Conservation (phyloP, 1,140 invertebrate species). For the Bombus polaris region DNA sequence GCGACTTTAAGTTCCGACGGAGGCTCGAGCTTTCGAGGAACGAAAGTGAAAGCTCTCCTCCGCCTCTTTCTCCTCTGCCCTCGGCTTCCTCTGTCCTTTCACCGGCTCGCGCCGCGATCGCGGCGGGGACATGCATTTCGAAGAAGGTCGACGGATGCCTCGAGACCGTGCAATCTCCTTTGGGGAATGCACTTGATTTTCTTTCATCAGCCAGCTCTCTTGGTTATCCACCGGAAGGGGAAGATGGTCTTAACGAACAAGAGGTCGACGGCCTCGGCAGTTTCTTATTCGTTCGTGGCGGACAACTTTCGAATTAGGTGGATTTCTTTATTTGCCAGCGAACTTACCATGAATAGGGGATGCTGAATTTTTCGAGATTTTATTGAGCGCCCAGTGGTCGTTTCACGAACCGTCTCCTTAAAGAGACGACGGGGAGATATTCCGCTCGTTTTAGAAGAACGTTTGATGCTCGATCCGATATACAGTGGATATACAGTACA, state of each 20-base stretch:
- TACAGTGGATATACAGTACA: too few species aligned
- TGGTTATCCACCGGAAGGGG: not conserved
- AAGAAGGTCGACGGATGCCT: conserved; percentile 46
- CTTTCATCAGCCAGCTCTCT: not conserved
- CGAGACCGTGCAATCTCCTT: conserved; percentile 34
- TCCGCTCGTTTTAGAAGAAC: too few species aligned
- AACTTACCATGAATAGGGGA: too few species aligned
- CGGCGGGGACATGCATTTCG: conserved; percentile 44
- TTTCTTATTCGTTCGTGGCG: not conserved
- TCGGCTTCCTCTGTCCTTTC: conserved; percentile 16
- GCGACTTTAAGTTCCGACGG: conserved; percentile 40
- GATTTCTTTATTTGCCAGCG: not conserved
- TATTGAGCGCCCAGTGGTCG: too few species aligned
- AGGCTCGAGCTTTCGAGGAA: not conserved
- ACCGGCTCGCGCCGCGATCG: conserved; percentile 21
- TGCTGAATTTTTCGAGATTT: too few species aligned
- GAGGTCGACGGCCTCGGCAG: not conserved
- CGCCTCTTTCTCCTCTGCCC: not conserved
- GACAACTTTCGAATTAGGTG: not conserved
- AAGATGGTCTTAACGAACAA: not conserved
- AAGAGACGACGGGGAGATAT: too few species aligned
- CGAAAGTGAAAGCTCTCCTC: conserved; percentile 51
- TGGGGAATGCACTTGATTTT: conserved; percentile 55
- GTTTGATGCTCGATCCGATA: too few species aligned
- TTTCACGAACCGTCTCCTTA: too few species aligned